These are phyloP conservation scores for Labeo rohita DNA, from an alignment of 2,113 vertebrate genomes.

Conservation along the genomic window DNA sequence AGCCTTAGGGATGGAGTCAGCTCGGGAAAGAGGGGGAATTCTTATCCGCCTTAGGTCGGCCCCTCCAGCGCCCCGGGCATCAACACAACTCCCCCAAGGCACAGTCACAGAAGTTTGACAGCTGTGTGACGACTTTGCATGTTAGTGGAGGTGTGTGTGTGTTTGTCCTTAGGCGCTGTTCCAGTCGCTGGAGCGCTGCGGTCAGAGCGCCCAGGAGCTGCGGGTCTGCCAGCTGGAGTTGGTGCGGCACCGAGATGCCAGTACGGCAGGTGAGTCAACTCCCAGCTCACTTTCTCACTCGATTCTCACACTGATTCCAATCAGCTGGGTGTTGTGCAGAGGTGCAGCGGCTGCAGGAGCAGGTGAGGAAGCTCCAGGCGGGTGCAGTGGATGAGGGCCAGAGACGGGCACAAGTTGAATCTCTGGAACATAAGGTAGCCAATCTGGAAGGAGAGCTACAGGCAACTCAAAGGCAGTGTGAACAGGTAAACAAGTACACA, in stretches of 20 bases:
- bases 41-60: conserved; percentile 69
- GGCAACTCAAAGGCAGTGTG: conserved; percentile 62
- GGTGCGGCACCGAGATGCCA: conserved; percentile 67
- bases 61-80: conserved; percentile 68
- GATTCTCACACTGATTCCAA: conserved; percentile 1
- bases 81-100: conserved; percentile 66
- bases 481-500: conserved; percentile 62
- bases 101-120: conserved; percentile 69
- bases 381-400: conserved; percentile 62
- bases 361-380: conserved; percentile 61
- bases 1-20: conserved; percentile 63
- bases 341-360: conserved; percentile 68
- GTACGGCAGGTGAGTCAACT: conserved; percentile 67
- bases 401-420: conserved; percentile 64
- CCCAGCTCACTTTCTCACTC: background rate
- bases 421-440: conserved; percentile 62
- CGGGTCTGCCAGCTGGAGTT: conserved; percentile 67
- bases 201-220: conserved; percentile 68
- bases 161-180: conserved; percentile 69
- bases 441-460: conserved; percentile 67
- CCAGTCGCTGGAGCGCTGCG: conserved; percentile 64
- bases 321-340: conserved; percentile 59
- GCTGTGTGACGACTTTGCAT: conserved; percentile 63
- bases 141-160: conserved; percentile 54
- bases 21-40: conserved; percentile 54